Percentiles rank a stretch among this genome's conserved stretches.
Evolutionary conservation across 2,797 vertebrate species (phyloP).

Genomic region (Eutrigla gurnardus): DNA sequence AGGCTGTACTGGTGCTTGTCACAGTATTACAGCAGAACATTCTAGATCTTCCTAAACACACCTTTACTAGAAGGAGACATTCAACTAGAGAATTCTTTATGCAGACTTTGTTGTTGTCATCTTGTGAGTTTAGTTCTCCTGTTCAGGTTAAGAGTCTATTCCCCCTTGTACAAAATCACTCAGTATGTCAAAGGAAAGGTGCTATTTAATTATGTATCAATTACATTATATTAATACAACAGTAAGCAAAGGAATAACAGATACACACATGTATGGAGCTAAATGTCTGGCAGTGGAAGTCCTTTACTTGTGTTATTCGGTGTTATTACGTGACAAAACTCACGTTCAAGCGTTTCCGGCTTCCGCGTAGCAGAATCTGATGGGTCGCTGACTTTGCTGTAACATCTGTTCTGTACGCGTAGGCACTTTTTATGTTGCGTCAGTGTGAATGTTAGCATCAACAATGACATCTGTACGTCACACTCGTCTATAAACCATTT

Average conservation of each 20-base stretch:
- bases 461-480: not conserved
- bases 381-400: not conserved
- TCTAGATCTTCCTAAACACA: too few relatives aligned
- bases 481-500: not conserved
- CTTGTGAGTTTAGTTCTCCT: not conserved
- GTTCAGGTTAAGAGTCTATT: not conserved
- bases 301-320: too few relatives aligned
- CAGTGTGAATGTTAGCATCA: not conserved
- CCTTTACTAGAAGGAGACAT: too few relatives aligned
- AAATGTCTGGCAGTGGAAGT: too few relatives aligned
- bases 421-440: not conserved
- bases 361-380: too few relatives aligned
- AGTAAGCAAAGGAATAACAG: not conserved
- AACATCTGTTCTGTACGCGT: not conserved
- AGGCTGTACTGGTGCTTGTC: too few relatives aligned
- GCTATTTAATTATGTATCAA: not conserved
- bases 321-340: too few relatives aligned
- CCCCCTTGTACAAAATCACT: not conserved
- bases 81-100: too few relatives aligned
- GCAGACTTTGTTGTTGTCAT: not conserved
- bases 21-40: too few relatives aligned
- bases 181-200: not conserved
- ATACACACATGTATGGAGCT: too few relatives aligned
- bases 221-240: not conserved
- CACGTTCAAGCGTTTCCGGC: too few relatives aligned